Percentiles rank a stretch among this genome's conserved stretches.
Conservation (phyloP, 2,888 invertebrate species). For the Timandra comae region DNA sequence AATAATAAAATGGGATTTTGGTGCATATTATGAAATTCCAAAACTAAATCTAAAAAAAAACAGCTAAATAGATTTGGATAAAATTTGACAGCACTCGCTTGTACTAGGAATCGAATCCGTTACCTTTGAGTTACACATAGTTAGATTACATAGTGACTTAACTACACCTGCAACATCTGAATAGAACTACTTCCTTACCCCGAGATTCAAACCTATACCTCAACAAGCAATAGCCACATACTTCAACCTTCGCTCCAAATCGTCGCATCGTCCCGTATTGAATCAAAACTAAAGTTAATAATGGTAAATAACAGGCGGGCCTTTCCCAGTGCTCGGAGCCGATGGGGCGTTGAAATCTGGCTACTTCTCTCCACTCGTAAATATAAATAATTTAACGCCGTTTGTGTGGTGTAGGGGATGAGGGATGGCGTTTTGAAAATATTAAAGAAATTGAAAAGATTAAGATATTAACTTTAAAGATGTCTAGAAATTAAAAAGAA, state of each 20-base stretch:
- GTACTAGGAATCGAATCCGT: constrained; percentile 23
- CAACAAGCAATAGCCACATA: constrained; percentile 5
- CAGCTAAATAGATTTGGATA: no score
- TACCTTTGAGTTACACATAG: constrained; percentile 10
- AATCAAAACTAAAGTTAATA: constrained; percentile 30
- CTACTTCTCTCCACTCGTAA: constrained; percentile 43
- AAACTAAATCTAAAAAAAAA: no score
- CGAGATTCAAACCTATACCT: neutral
- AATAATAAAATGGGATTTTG: neutral
- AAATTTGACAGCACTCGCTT: constrained; percentile 8
- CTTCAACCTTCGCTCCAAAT: no score
- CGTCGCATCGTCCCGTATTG: no score
- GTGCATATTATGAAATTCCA: neutral
- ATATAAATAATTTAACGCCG: constrained; percentile 62
- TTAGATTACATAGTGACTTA: no score
- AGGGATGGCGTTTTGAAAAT: constrained; percentile 30
- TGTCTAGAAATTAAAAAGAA: no score
- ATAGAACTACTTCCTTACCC: neutral
- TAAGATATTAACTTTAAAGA: no score
- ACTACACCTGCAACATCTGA: neutral
- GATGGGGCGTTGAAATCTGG: constrained; percentile 28
- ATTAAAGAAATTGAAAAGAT: no score
- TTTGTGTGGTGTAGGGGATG: constrained; percentile 17
- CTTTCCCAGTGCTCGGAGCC: constrained; percentile 32
- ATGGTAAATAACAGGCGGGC: constrained; percentile 33